Evolutionary conservation across 2,113 vertebrate species (phyloP), one percentile per base, ranked within the genome.

Genomic region (Esox niger): DNA sequence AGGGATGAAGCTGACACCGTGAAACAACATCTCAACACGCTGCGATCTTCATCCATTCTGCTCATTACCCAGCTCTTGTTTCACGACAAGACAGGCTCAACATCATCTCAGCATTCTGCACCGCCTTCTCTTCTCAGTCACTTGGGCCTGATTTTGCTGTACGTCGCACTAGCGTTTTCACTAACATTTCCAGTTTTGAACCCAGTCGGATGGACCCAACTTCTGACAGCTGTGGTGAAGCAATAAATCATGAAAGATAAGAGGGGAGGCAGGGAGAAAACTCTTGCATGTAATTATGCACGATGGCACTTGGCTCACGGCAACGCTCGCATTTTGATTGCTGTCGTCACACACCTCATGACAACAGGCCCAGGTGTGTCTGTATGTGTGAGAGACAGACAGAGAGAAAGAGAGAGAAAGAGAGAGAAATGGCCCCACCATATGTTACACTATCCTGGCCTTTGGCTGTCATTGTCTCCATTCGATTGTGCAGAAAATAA

Each of bases 211-310:
- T 75, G 30, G 63, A 76, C 66, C 56, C 3, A 69, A 60, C 57
- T 65, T 73, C 71, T 74, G 82, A 82, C 83, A 83, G 79, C 84
- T 84, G 79, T 71, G 70, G 62, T 70, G 25, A 57, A 73, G 77
- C 67, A 84, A 80, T 88, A 85, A 82, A 87, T 88, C 78, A 81
- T 78, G 70, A 75, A 43, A 43, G 17, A 43, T 73, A 73, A 58
- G 49, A 62, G 32, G 54, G 64, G 67, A 46, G 65, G 35, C 27
- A 67, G 31, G 64, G 10, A 32, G 77, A 63, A 76, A 66, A 30
- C 7, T 17, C 38, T 52, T 66, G 70, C 47, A 65, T 79, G 79
- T 83, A 86, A 86, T 88, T 88, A 83, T 26, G 58, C 52, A 81
- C 74, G 73, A 65, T 62, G 70, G 60, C 74, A 59, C 64, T 68